Evolutionary conservation across 2,888 invertebrate species (phyloP), one percentile per base, ranked within the genome.

Genomic region (Agrochola lota): DNA sequence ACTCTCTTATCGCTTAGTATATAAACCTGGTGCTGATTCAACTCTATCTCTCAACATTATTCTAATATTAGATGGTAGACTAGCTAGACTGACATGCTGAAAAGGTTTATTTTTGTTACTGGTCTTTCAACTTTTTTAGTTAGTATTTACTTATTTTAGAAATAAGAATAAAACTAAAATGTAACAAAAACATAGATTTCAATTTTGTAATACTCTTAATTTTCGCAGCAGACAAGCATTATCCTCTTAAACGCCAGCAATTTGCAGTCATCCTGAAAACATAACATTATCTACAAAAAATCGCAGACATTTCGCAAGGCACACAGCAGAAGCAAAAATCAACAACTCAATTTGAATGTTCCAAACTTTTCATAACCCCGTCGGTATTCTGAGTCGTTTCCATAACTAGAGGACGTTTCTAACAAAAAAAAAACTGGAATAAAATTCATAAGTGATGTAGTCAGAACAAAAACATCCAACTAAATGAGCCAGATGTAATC

Each of bases 301-400:
- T 55, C 43, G 76, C 77, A 76, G 17, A 40, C 6, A 52, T 12
- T 30, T 75, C 77, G 75, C 77, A 62, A 9, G 43, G 75, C 77
- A 62, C 30, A 52, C 20, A 20, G 75, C 75, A 62, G 15, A 11
- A 77, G 77, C 77, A 76, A 20, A 30, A 43, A 63, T 20, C 17
- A 62, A 40, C 11, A 75, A 62, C 0, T n/a, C 20, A 52, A 60
- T 62, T 75, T 52, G 17, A 40, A 60, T 49, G 26, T 17, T 17
- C 5, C n/a, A 59, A 30, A 35, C 20, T n/a, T 6, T 59, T 59
- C 0, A 20, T n/a, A 23, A 46, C 12, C 57, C 2, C 46, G n/a
- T 46, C 20, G 26, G n/a, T n/a, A 17, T 30, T 23, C 6, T 49
- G 6, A 49, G 8, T 46, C 2, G 5, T 26, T 35, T 70, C 30